phyloP scores from a whole-genome alignment of 2,797 vertebrate genomes.

The Argyrosomus regius region DNA sequence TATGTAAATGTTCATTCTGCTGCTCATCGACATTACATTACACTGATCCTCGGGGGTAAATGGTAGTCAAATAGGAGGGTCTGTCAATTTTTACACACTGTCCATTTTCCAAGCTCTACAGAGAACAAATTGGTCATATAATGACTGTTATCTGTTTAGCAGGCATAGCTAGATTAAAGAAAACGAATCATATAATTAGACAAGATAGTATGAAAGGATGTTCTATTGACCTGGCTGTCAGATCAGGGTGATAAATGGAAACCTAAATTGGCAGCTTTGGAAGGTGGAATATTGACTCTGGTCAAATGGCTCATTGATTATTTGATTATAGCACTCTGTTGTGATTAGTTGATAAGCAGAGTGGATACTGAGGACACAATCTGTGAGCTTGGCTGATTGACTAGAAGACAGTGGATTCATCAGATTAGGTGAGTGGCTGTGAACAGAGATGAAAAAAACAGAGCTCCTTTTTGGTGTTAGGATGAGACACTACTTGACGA shows the following conservation, averaged over 20 bases:
- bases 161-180: slow-evolving; percentile 55
- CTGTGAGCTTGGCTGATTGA: slow-evolving; percentile 57
- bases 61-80: slow-evolving; percentile 5
- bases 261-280: slow-evolving; percentile 69
- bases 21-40: slow-evolving; percentile 42
- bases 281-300: slow-evolving; percentile 66
- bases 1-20: slow-evolving; percentile 41
- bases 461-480: background rate
- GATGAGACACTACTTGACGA: slow-evolving; percentile 13
- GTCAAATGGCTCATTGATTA: slow-evolving; percentile 78
- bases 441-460: slow-evolving; percentile 24
- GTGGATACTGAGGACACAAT: slow-evolving; percentile 62
- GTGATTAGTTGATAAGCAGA: slow-evolving; percentile 74
- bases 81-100: slow-evolving; percentile 34
- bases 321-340: slow-evolving; percentile 76
- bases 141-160: slow-evolving; percentile 60
- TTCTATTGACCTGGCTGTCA: slow-evolving; percentile 67
- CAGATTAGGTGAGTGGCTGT: slow-evolving; percentile 37
- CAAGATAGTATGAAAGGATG: slow-evolving; percentile 67
- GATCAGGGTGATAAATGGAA: slow-evolving; percentile 68
- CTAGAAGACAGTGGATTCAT: slow-evolving; percentile 57
- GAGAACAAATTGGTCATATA: slow-evolving; percentile 47
- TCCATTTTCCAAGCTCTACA: slow-evolving; percentile 41
- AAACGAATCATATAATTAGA: slow-evolving; percentile 65
- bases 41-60: slow-evolving; percentile 15